Percentiles rank a stretch among this genome's conserved stretches.
These are phyloP conservation scores for Apodemus sylvaticus DNA, from an alignment of 2,113 vertebrate genomes.

Conservation along the genomic window DNA sequence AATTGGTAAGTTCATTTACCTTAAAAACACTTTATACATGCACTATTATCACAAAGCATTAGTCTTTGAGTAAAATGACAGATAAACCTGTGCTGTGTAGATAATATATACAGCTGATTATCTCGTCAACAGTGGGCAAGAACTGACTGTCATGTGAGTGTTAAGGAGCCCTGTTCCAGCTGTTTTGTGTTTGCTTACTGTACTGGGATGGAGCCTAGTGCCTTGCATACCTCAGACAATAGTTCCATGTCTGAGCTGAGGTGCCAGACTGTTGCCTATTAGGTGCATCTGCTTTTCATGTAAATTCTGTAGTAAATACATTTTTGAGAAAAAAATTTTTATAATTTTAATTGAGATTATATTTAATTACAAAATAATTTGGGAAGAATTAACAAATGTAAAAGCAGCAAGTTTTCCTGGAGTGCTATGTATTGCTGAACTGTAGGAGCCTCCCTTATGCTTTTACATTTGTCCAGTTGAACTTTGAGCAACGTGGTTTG, in stretches of 20 bases:
- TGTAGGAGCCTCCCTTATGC: not conserved
- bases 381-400: not conserved
- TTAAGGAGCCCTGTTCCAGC: not conserved
- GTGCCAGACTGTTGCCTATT: not conserved
- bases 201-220: not conserved
- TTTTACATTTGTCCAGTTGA: not conserved
- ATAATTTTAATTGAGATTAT: not conserved
- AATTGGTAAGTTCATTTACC: not conserved
- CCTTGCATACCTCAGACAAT: not conserved
- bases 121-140: not conserved
- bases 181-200: not conserved
- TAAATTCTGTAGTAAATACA: not conserved
- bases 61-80: not conserved
- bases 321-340: not conserved
- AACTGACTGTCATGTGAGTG: not conserved
- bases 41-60: not conserved
- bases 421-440: not conserved
- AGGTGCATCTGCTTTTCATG: not conserved
- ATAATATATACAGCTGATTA: not conserved
- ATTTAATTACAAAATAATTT: conserved; percentile 31
- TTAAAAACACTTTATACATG: not conserved
- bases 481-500: not conserved
- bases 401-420: not conserved
- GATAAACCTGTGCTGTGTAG: not conserved
- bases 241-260: not conserved